Evolutionary conservation across 2,797 vertebrate genomes (phyloP).

Genomic region (Neolamprologus multifasciatus): DNA sequence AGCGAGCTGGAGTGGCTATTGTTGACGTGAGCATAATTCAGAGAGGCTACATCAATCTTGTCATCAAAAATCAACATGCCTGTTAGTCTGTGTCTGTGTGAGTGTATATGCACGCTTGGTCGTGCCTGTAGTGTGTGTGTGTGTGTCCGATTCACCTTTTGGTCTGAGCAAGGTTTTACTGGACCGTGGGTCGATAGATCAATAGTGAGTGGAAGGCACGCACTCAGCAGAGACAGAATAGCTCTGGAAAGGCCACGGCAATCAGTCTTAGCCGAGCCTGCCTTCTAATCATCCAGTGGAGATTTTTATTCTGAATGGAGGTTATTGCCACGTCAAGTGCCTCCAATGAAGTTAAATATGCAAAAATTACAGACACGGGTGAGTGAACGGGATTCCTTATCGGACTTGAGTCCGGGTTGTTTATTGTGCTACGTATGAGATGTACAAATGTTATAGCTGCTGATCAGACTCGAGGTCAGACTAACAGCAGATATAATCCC

Average conservation of each 20-base stretch:
- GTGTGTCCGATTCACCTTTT: slow-evolving; percentile 54
- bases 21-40: slow-evolving; percentile 48
- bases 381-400: slow-evolving; percentile 28
- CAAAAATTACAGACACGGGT: slow-evolving; percentile 33
- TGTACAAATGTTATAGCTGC: not conserved
- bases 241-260: slow-evolving; percentile 67
- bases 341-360: slow-evolving; percentile 39
- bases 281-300: slow-evolving; percentile 60
- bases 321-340: slow-evolving; percentile 29
- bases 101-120: not conserved
- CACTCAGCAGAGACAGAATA: slow-evolving; percentile 71
- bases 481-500: not conserved
- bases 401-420: not conserved
- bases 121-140: not conserved
- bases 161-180: slow-evolving; percentile 63
- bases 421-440: not conserved
- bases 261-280: slow-evolving; percentile 60
- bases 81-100: slow-evolving; percentile 41
- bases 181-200: slow-evolving; percentile 67
- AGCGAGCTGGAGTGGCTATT: slow-evolving; percentile 1
- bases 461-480: not conserved
- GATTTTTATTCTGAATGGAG: slow-evolving; percentile 50
- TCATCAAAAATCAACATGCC: slow-evolving; percentile 66
- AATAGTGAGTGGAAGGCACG: slow-evolving; percentile 66
- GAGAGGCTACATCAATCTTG: slow-evolving; percentile 61